Base-by-base conservation (phyloP, 2,113 vertebrate genomes). In the Gallinago jamesoni region DNA sequence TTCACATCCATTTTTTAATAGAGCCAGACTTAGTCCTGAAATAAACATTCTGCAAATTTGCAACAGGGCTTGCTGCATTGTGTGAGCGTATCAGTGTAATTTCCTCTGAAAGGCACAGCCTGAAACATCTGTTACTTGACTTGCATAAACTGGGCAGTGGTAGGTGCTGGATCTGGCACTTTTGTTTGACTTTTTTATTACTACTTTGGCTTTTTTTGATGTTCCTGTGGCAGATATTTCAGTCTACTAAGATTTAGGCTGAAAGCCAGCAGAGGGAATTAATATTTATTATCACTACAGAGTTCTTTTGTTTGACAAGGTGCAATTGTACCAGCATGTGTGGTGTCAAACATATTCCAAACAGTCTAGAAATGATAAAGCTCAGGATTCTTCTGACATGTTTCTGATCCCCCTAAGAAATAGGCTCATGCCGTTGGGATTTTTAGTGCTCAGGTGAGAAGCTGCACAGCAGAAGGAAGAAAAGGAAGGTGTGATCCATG, bases 211-310 rank as follows among this genome's bases (percentile, higher is more conserved):
- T 47, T 72, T 64, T 41, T 74, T 52, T 31, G 1, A n/a, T 39
- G 43, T 74, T 79, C 72, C 41, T 25, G n/a, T 83, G 57, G 52
- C 85, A 94, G 77, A 45, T 89, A 69, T 75, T 89, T 89, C 92
- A 86, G 39, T 84, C 72, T 62, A 35, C 39, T 70, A 56, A 79
- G 72, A 78, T 69, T 79, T 60, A 92, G 45, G 43, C 77, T 89
- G 72, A 94, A 94, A 89, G 67, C 62, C 77, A 89, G 72, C 77
- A 30, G 22, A 69, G 56, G 41, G 67, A 89, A 92, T 89, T 95
- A 83, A 75, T 78, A 87, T 78, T 69, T 86, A 86, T 78, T 79
- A 60, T 80, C 41, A 30, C 56, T 83, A 27, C 60, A 70, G 85
- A 86, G 45, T 70, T 79, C 50, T 72, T 92, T 56, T 92, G 0